Evolutionary conservation across 2,888 invertebrate genomes (phyloP).

Genomic region (Balanococcus diminutus): DNA sequence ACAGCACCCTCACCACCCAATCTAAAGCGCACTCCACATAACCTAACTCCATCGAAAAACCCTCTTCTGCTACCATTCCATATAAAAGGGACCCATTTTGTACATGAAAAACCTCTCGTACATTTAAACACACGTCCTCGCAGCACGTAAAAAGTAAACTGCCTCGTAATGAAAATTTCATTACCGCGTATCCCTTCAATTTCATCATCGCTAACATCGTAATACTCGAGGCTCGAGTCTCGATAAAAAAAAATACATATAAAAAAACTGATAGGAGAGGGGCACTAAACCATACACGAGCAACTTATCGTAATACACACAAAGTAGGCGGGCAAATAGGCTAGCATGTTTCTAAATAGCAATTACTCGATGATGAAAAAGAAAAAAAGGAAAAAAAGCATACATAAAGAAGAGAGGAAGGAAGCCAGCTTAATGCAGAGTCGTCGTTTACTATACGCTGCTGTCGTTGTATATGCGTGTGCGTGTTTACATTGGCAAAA

Average conservation of each 20-base stretch:
- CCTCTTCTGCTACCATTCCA: no score
- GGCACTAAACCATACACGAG: not conserved
- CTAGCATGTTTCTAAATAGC: constrained; percentile 50
- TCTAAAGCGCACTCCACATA: no score
- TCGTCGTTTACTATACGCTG: not conserved
- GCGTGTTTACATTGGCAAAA: constrained; percentile 51
- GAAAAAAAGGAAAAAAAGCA: not conserved
- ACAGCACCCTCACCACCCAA: not conserved
- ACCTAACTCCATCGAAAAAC: not conserved
- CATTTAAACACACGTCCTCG: not conserved
- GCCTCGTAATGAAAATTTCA: not conserved
- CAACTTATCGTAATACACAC: not conserved
- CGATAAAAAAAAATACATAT: not conserved
- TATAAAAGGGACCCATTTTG: not conserved
- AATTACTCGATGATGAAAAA: constrained; percentile 25
- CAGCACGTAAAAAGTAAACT: not conserved
- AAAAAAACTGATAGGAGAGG: not conserved
- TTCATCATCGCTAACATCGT: not conserved
- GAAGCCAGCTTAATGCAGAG: constrained; percentile 16
- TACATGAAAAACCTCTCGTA: not conserved
- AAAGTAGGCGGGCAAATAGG: constrained; percentile 45
- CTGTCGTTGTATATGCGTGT: not conserved
- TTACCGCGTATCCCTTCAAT: not conserved
- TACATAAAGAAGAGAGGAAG: not conserved
- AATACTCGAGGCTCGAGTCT: not conserved